Evolutionary conservation across 2,797 vertebrate genomes (phyloP), one percentile per base, ranked within the genome.

Genomic region (Centropyge bicolor): DNA sequence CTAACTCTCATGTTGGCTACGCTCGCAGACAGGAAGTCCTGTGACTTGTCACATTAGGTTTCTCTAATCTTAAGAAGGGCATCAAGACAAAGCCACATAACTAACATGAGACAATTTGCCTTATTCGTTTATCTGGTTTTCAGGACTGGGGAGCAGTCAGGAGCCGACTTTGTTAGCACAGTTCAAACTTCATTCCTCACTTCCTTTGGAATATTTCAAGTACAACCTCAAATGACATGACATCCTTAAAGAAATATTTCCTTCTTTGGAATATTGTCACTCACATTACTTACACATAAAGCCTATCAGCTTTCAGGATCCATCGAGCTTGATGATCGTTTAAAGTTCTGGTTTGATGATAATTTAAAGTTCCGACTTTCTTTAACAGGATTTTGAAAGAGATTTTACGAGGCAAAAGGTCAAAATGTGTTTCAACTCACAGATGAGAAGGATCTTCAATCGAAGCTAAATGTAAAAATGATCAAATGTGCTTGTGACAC

Each of bases 11-110:
- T 62, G 67, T 63, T 76, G 52, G 59, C 40, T 36, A 52, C n/a
- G 48, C 48, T 68, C 55, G 61, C 38, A 55, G 22, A 41, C 22
- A 54, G 51, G 36, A 80, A 64, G 61, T 70, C 36, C 61, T 70
- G 36, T 81, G 71, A 83, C 52, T 24, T 48, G 3, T 70, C 51
- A 24, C 41, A 41, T 76, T 22, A 35, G 22, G 55, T 69, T 36
- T 71, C 22, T 64, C 49, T 4, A 66, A 36, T 68, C 13, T 36
- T 45, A 1, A 55, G 31, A 67, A 55, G 48, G 24, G 8, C 31
- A 55, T 55, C 45, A 19, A 70, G 60, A 43, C 16, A 49, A 63
- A 66, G 20, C 22, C n/a, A 12, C 14, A 55, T 79, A 2, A 56
- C 16, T 46, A n/a, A 51, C 43, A 31, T 46, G 1, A 24, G 22